These are phyloP conservation scores for Limnephilus rhombicus DNA, from an alignment of 2,888 invertebrate species.

Conservation along the genomic window DNA sequence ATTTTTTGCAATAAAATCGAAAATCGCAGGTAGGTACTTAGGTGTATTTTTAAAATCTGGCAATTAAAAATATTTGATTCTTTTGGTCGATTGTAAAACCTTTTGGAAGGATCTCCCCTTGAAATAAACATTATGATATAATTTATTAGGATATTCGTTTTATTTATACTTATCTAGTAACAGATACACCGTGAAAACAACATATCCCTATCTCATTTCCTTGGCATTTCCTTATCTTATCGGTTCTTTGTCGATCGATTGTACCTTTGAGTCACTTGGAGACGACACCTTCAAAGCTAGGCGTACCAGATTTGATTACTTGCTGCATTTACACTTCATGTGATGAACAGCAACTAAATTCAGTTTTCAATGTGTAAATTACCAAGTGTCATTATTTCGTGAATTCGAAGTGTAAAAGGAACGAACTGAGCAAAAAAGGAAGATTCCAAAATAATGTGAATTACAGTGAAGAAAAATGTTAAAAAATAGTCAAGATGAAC, in stretches of 20 bases:
- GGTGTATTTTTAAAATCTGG: background rate
- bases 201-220: constrained; percentile 19
- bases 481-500: constrained; percentile 47
- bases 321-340: background rate
- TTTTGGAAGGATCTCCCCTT: background rate
- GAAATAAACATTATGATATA: background rate
- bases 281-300: background rate
- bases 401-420: background rate
- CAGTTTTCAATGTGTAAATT: background rate
- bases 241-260: constrained; percentile 30
- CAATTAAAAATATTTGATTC: too few species aligned
- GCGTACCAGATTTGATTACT: background rate
- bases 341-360: background rate
- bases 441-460: constrained; percentile 30
- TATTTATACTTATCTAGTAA: background rate
- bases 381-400: background rate
- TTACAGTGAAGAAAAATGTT: constrained; percentile 21
- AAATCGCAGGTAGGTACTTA: background rate
- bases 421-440: background rate
- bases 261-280: constrained; percentile 10
- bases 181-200: background rate
- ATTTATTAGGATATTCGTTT: background rate
- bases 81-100: too few species aligned
- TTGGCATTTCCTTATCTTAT: constrained; percentile 41
- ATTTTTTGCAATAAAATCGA: background rate